phyloP scores from a whole-genome alignment of 2,888 invertebrate species.

The Zygogramma bicolorata region DNA sequence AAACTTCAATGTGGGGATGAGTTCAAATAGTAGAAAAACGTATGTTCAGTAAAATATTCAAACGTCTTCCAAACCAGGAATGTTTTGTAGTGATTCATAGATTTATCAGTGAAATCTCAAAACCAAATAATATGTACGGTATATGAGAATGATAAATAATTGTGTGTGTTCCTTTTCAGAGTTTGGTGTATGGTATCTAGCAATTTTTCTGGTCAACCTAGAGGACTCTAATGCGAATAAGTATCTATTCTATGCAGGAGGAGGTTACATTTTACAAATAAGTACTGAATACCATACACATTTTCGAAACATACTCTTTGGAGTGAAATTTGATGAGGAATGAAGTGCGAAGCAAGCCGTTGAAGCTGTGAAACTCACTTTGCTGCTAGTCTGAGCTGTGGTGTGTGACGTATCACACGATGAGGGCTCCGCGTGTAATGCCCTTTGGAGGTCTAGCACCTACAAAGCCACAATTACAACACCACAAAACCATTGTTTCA shows the following conservation, averaged over 20 bases:
- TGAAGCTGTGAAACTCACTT: constrained; percentile 51
- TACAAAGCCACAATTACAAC: constrained; percentile 67
- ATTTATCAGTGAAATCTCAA: too few relatives aligned
- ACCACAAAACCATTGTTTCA: constrained; percentile 51
- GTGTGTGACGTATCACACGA: constrained; percentile 69
- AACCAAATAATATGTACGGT: too few relatives aligned
- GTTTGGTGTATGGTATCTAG: not conserved
- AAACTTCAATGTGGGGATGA: too few relatives aligned
- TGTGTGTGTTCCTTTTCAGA: not conserved
- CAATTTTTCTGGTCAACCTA: too few relatives aligned
- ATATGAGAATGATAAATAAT: not conserved
- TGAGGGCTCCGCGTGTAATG: constrained; percentile 81
- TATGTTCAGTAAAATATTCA: too few relatives aligned
- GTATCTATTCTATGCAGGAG: too few relatives aligned
- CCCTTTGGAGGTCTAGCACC: constrained; percentile 86
- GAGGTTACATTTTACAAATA: not conserved
- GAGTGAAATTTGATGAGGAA: constrained; percentile 10
- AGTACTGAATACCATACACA: not conserved
- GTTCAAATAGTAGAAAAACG: too few relatives aligned
- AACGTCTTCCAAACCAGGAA: too few relatives aligned
- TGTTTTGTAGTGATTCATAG: not conserved
- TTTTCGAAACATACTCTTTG: not conserved
- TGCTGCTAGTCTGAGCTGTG: constrained; percentile 69
- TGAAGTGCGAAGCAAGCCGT: constrained; percentile 38
- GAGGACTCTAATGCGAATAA: too few relatives aligned